These are phyloP conservation scores for Erebia aethiops DNA, from an alignment of 2,888 invertebrate genomes.

Conservation along the genomic window DNA sequence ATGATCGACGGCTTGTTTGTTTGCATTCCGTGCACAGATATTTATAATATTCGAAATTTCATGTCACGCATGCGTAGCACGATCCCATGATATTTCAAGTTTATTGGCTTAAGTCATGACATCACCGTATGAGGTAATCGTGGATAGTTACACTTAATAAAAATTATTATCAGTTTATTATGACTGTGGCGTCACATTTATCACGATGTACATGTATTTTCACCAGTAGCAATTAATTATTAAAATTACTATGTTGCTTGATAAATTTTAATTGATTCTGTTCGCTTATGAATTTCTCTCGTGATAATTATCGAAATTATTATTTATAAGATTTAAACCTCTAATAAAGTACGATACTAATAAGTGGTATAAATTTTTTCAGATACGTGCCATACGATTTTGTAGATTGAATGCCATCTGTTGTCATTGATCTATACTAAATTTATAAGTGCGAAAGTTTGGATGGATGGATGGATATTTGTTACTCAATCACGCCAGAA, in stretches of 20 bases:
- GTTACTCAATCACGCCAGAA: too few relatives aligned
- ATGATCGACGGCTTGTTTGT: conserved; percentile 25
- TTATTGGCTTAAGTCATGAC: conserved; percentile 79
- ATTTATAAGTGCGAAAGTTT: too few relatives aligned
- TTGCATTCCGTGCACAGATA: conserved; percentile 18
- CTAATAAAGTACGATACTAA: too few relatives aligned
- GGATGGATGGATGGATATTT: too few relatives aligned
- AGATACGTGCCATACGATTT: too few relatives aligned
- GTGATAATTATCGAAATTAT: background rate
- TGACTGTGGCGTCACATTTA: conserved; percentile 53
- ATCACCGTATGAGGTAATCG: conserved; percentile 74
- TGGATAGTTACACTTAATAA: conserved; percentile 68
- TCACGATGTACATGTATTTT: conserved; percentile 39
- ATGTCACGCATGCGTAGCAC: conserved; percentile 43
- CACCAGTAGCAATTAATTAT: conserved; percentile 14
- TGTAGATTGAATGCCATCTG: too few relatives aligned
- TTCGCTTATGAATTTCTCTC: background rate
- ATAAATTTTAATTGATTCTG: conserved; percentile 4
- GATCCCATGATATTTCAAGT: conserved; percentile 69
- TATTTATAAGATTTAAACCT: too few relatives aligned
- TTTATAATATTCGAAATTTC: conserved; percentile 30
- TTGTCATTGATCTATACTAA: too few relatives aligned
- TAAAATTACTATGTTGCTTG: conserved; percentile 2
- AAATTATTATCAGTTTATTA: conserved; percentile 58
- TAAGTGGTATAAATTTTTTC: too few relatives aligned